A percentile compares a stretch with the other conserved stretches of the same genome.
Conservation (phyloP, 2,113 vertebrate genomes). For the Macrotus californicus region DNA sequence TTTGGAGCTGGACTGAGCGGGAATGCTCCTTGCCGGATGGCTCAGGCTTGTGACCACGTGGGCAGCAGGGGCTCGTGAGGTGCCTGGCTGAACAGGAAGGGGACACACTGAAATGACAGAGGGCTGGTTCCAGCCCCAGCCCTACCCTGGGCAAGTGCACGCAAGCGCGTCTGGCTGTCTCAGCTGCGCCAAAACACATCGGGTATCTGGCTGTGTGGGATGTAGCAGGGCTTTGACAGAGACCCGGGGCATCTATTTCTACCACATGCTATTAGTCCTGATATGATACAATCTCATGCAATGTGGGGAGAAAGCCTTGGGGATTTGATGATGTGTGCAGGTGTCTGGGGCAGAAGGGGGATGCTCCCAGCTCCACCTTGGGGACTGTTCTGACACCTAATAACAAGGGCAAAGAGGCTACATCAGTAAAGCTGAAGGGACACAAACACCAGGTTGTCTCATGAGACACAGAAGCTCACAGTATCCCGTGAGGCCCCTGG, state of each 20-base stretch:
- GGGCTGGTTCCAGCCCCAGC: no score
- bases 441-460: neutral
- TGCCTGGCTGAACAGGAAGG: neutral
- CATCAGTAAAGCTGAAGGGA: neutral
- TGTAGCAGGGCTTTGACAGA: neutral
- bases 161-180: neutral
- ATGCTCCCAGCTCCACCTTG: neutral
- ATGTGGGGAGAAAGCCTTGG: neutral
- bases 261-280: neutral
- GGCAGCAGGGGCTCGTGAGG: neutral
- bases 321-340: neutral
- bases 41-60: neutral
- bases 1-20: neutral
- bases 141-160: rapidly evolving
- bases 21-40: neutral
- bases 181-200: neutral
- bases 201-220: neutral
- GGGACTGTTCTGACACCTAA: neutral
- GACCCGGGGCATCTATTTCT: neutral
- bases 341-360: neutral
- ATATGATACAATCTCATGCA: neutral
- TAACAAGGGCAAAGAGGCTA: neutral
- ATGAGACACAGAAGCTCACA: neutral
- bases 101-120: neutral
- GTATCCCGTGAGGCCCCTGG: neutral